Evolutionary conservation across 2,113 vertebrate species (phyloP), one percentile per base, ranked within the genome.

Genomic region (Chitala chitala): DNA sequence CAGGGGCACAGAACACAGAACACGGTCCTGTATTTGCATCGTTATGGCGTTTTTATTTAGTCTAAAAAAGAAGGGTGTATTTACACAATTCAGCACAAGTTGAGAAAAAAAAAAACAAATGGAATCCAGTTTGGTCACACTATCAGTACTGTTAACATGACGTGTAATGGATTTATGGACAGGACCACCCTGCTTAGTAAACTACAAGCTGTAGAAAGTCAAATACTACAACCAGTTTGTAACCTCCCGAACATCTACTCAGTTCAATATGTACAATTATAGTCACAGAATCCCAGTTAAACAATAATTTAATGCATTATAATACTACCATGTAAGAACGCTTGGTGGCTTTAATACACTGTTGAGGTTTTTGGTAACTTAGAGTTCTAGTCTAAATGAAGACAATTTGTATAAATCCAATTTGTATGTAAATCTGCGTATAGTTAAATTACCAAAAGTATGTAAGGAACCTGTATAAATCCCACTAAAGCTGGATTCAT

Each of bases 61-160:
- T 80, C 80, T 78, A 86, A 85, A 75, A 72, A 84, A 81, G 66
- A 76, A 63, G 72, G 76, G 78, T 82, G 72, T 80, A 80, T 85
- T 84, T 87, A 89, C 88, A 90, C 82, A 69, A 79, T 84, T 82
- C 83, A 82, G 82, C 78, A 85, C 84, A 61, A 69, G 40, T 40
- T 65, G 73, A 83, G 75, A 83, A 82, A 80, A 63, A 82, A 80
- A 77, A 75, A 82, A 77, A 63, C 76, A 74, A 76, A 81, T 74
- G 75, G 80, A 71, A 80, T 80, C 50, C 71, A 77, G 76, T 83
- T 82, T 26, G n/a, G 31, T 76, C 84, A 81, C 79, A 83, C 78
- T 84, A 78, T 84, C 78, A 83, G 79, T 79, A 84, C 75, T 71
- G 79, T 76, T 74, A 76, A 83, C 80, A 84, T 71, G 72, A 78